These are phyloP conservation scores for Brachionus asplanchnoidis DNA, from an alignment of 1,140 invertebrate genomes.

Conservation along the genomic window DNA sequence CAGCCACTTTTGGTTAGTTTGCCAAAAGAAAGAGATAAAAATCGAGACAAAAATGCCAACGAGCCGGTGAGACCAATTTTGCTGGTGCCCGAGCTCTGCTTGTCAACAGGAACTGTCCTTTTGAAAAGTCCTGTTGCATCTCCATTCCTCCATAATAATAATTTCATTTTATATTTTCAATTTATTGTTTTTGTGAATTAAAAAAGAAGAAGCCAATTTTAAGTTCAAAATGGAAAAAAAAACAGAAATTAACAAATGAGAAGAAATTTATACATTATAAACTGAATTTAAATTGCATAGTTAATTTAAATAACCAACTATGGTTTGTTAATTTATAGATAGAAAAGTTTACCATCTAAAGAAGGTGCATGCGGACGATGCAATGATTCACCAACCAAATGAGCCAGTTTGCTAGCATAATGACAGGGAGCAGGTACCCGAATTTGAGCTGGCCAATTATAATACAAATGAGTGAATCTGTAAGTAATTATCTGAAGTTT, in stretches of 20 bases:
- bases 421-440: slow-evolving; percentile 74
- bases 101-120: too few species aligned
- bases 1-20: too few species aligned
- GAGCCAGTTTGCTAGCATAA: slow-evolving; percentile 74
- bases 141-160: too few species aligned
- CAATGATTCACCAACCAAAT: slow-evolving; percentile 68
- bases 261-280: slow-evolving; percentile 4
- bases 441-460: slow-evolving; percentile 77
- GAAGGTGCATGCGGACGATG: slow-evolving; percentile 60
- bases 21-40: too few species aligned
- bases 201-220: too few species aligned
- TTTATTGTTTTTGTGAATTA: too few species aligned
- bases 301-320: not conserved
- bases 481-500: slow-evolving; percentile 72
- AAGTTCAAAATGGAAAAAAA: not conserved
- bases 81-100: too few species aligned
- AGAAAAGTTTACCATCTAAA: slow-evolving; percentile 56
- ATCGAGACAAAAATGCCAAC: too few species aligned
- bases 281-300: not conserved
- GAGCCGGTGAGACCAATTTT: too few species aligned
- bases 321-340: slow-evolving; percentile 50
- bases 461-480: slow-evolving; percentile 77
- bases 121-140: too few species aligned
- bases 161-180: too few species aligned
- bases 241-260: not conserved